Evolutionary conservation across 2,888 invertebrate genomes (phyloP).

Genomic region (Ypsolopha sequella): DNA sequence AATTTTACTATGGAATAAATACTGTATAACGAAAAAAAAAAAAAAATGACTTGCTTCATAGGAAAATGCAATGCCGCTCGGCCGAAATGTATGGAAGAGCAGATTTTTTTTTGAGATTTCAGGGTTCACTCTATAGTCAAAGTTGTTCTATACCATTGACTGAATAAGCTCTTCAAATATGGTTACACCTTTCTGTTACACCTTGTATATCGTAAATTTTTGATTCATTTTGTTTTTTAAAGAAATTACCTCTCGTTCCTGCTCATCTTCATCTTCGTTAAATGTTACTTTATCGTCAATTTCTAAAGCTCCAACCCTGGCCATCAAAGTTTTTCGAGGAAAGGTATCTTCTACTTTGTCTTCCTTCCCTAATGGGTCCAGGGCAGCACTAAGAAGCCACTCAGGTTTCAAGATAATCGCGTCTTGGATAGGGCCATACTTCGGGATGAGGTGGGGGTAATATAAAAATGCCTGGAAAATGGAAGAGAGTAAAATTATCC

Average conservation of each 20-base stretch:
- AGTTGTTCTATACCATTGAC: too few species aligned
- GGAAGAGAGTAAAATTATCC: too few species aligned
- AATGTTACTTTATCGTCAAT: slow-evolving; percentile 42
- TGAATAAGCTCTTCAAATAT: too few species aligned
- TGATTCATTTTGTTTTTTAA: slow-evolving; percentile 5
- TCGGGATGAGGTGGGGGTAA: slow-evolving; percentile 29
- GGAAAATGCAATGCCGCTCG: too few species aligned
- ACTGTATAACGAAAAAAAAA: too few species aligned
- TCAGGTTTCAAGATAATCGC: slow-evolving; percentile 41
- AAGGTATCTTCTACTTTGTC: slow-evolving; percentile 26
- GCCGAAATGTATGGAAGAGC: too few species aligned
- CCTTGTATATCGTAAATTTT: too few species aligned
- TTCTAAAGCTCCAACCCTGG: slow-evolving; percentile 40
- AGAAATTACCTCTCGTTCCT: slow-evolving; percentile 45
- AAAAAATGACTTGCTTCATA: too few species aligned
- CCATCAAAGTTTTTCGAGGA: slow-evolving; percentile 46
- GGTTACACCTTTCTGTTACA: too few species aligned
- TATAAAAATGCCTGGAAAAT: slow-evolving; percentile 45
- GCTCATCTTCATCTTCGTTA: slow-evolving; percentile 57
- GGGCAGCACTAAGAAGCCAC: slow-evolving; percentile 44
- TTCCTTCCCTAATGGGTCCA: slow-evolving; percentile 21
- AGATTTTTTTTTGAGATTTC: too few species aligned
- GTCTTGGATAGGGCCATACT: slow-evolving; percentile 18
- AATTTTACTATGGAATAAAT: too few species aligned
- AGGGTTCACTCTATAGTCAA: too few species aligned